Percentiles rank a stretch among this genome's conserved stretches.
Conservation (phyloP, 23 tunicate genomes). For the Trididemnum clinides region DNA sequence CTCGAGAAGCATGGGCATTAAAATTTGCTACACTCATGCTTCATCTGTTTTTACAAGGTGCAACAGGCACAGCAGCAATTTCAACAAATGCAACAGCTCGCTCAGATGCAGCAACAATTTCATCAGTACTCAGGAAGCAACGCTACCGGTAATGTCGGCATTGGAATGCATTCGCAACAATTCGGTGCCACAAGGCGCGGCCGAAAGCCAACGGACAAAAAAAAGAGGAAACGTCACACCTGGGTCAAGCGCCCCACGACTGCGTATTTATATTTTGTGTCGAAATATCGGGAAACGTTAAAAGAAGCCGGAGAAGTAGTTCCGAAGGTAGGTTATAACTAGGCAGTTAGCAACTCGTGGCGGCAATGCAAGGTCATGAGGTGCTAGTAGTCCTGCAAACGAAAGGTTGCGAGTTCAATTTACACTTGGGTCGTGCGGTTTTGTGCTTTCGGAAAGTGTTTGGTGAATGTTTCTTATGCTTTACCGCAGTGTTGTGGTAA, state of each 20-base stretch:
- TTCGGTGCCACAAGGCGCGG: slow-evolving; percentile 83
- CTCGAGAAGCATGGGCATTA: not conserved
- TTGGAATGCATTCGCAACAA: slow-evolving; percentile 28
- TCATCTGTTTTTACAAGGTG: not conserved
- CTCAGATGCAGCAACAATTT: slow-evolving; percentile 92
- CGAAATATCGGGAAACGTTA: slow-evolving; percentile 96
- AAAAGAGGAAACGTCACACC: slow-evolving; percentile 88
- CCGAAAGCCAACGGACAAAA: slow-evolving; percentile 84
- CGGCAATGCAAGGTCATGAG: too few relatives aligned
- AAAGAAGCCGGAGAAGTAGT: slow-evolving; percentile 98
- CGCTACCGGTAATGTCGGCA: slow-evolving; percentile 2
- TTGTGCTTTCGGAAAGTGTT: too few relatives aligned
- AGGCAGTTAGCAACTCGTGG: too few relatives aligned
- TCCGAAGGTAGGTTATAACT: slow-evolving; percentile 92
- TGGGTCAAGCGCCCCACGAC: slow-evolving; percentile 98
- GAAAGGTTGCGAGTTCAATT: too few relatives aligned
- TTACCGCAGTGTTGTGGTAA: too few relatives aligned
- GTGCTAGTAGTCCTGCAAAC: too few relatives aligned
- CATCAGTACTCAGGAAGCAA: slow-evolving; percentile 21
- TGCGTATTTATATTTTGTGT: slow-evolving; percentile 96
- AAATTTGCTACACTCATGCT: not conserved
- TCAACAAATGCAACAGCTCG: slow-evolving; percentile 86
- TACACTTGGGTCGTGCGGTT: too few relatives aligned
- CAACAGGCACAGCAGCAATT: slow-evolving; percentile 91
- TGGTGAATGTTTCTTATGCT: too few relatives aligned